These are phyloP conservation scores for Telenomus remus DNA, from an alignment of 1,140 invertebrate genomes.

Conservation along the genomic window DNA sequence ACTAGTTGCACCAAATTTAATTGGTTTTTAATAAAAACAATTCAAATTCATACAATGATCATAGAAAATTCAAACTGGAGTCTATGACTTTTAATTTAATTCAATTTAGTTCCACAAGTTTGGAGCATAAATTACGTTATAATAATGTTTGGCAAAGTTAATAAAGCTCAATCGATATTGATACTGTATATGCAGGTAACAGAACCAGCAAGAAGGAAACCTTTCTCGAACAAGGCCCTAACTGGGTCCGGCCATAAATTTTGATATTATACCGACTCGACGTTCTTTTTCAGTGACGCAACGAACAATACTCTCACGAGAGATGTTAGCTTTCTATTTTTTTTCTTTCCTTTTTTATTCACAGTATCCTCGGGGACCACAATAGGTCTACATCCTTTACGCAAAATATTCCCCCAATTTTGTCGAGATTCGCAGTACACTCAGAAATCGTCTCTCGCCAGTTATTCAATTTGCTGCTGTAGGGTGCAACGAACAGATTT, in stretches of 20 bases:
- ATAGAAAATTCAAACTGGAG: too few species aligned
- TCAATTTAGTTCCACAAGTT: too few species aligned
- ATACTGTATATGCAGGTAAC: constrained; percentile 50
- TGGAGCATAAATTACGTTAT: constrained; percentile 29
- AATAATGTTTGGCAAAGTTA: constrained; percentile 47
- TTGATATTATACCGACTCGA: constrained; percentile 68
- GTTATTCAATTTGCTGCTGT: constrained; percentile 4
- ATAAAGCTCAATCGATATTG: constrained; percentile 50
- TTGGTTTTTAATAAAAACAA: too few species aligned
- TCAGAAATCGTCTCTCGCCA: background rate
- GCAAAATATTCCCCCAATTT: constrained; percentile 70
- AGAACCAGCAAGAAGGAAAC: constrained; percentile 32
- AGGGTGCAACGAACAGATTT: constrained; percentile 38
- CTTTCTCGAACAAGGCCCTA: constrained; percentile 56
- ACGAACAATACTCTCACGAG: constrained; percentile 71
- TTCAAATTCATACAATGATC: too few species aligned
- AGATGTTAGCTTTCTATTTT: constrained; percentile 71
- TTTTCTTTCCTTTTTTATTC: constrained; percentile 33
- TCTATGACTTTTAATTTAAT: too few species aligned
- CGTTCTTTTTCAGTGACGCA: constrained; percentile 65
- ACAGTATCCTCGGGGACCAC: constrained; percentile 35
- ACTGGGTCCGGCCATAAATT: constrained; percentile 68
- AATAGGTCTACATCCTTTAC: constrained; percentile 61
- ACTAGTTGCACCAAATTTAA: background rate
- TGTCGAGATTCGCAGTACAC: constrained; percentile 22